Conservation (phyloP, 1,140 invertebrate species). For the Drosophila ohnishii region DNA sequence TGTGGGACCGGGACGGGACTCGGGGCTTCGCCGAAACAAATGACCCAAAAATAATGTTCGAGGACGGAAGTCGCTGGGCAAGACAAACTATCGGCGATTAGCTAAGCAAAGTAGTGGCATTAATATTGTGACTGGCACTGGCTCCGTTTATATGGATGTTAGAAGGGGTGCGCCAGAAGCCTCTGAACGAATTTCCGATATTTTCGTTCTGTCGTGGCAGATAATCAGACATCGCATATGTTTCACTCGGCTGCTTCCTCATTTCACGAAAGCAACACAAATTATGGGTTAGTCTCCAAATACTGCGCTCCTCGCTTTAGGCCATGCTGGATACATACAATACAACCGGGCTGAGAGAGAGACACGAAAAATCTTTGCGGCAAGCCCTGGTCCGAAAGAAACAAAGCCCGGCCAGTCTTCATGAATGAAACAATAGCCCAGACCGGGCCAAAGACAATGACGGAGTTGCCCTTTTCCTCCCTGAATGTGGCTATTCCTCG, state of each 20-base stretch:
- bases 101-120: constrained; percentile 62
- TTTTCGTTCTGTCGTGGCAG: constrained; percentile 1
- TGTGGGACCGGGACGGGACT: constrained; percentile 32
- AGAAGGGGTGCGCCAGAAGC: constrained; percentile 10
- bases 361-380: constrained; percentile 61
- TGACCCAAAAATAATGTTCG: constrained; percentile 58
- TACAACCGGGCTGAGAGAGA: constrained; percentile 24
- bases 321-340: constrained; percentile 35
- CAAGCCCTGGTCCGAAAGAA: constrained; percentile 22
- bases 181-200: constrained; percentile 14
- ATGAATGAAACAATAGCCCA: constrained; percentile 78
- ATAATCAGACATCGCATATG: constrained; percentile 59
- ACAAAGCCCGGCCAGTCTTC: constrained; percentile 55
- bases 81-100: constrained; percentile 73
- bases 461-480: constrained; percentile 20
- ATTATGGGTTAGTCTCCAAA: constrained; percentile 65
- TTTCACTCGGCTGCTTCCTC: constrained; percentile 44
- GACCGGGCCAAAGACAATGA: constrained; percentile 52
- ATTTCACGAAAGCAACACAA: constrained; percentile 55
- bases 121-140: constrained; percentile 46
- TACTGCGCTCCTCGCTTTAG: constrained; percentile 29
- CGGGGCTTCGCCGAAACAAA: constrained; percentile 51
- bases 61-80: constrained; percentile 56
- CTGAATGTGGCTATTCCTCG: constrained; percentile 9
- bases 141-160: not conserved